A percentile compares a stretch with the other conserved stretches of the same genome.
These are phyloP conservation scores for Drosophila lini DNA, from an alignment of 1,140 invertebrate species.

Conservation along the genomic window DNA sequence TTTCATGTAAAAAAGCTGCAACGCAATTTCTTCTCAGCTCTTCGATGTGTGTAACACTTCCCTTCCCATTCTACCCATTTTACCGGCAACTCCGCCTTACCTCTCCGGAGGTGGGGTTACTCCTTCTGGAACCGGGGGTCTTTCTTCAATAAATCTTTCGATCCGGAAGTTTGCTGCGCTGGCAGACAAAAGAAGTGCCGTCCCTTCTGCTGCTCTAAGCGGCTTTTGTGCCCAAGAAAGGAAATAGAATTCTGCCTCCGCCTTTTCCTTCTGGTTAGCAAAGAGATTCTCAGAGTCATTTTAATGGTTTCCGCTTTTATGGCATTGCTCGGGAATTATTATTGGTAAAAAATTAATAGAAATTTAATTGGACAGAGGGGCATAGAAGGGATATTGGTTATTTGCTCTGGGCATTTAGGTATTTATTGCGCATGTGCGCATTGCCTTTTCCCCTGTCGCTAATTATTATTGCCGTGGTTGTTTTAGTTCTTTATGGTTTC, in stretches of 20 bases:
- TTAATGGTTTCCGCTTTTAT: conserved; percentile 81
- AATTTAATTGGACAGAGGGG: conserved; percentile 68
- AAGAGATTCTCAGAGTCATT: conserved; percentile 60
- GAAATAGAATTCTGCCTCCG: conserved; percentile 64
- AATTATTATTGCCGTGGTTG: conserved; percentile 35
- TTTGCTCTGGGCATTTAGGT: conserved; percentile 36
- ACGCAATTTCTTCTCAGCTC: conserved; percentile 42
- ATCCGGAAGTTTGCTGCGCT: conserved; percentile 70
- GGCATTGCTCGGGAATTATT: conserved; percentile 52
- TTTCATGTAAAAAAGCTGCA: conserved; percentile 41
- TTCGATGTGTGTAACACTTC: conserved; percentile 28
- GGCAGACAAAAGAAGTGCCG: conserved; percentile 61
- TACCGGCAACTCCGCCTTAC: not conserved
- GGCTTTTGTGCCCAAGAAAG: conserved; percentile 75
- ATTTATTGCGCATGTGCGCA: conserved; percentile 71
- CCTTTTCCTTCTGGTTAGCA: conserved; percentile 21
- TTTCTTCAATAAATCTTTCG: conserved; percentile 48
- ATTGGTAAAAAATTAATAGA: conserved; percentile 73
- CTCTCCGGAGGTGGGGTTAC: not conserved
- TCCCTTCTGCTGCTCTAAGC: conserved; percentile 50
- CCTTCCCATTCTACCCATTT: conserved; percentile 8
- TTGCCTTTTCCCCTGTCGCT: conserved; percentile 27
- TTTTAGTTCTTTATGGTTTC: conserved; percentile 57
- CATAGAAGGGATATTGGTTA: conserved; percentile 21
- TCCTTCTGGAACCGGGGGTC: conserved; percentile 13